phyloP scores from a whole-genome alignment of 2,888 invertebrate genomes.

The Meteorus colon region DNA sequence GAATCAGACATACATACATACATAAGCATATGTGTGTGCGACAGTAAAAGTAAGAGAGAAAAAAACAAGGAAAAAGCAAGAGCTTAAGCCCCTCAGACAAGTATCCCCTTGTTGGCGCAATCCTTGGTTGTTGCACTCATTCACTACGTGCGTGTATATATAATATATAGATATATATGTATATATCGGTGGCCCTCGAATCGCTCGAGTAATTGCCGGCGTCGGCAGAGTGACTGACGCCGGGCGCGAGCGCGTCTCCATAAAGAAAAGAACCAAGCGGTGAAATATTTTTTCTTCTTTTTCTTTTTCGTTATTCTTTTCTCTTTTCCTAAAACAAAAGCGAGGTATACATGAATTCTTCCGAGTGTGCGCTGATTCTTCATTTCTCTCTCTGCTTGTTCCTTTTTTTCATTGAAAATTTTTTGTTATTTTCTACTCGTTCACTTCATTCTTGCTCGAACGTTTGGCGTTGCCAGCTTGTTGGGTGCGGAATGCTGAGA shows the following conservation, averaged over 20 bases:
- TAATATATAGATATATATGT: conserved; percentile 18
- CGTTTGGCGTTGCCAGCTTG: neutral
- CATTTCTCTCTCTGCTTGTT: neutral
- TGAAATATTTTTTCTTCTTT: conserved; percentile 30
- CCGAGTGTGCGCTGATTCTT: neutral
- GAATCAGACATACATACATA: conserved; percentile 18
- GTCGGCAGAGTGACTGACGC: conserved; percentile 40
- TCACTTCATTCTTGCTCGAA: neutral
- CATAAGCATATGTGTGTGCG: neutral
- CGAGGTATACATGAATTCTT: neutral
- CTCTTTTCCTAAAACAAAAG: neutral
- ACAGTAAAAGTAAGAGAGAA: neutral
- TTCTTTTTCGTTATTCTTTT: neutral
- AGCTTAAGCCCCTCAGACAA: conserved; percentile 27
- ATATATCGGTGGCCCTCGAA: conserved; percentile 38
- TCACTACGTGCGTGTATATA: conserved; percentile 18
- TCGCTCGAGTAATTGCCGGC: conserved; percentile 43
- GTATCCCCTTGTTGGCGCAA: conserved; percentile 14
- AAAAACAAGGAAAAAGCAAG: neutral
- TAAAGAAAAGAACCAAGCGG: conserved; percentile 34
- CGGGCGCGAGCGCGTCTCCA: conserved; percentile 35
- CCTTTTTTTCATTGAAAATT: neutral
- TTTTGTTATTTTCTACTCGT: neutral
- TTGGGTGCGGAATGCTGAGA: neutral
- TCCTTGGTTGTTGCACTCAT: conserved; percentile 37